These are phyloP conservation scores for Dione vanillae DNA, from an alignment of 2,888 invertebrate species.

Conservation along the genomic window DNA sequence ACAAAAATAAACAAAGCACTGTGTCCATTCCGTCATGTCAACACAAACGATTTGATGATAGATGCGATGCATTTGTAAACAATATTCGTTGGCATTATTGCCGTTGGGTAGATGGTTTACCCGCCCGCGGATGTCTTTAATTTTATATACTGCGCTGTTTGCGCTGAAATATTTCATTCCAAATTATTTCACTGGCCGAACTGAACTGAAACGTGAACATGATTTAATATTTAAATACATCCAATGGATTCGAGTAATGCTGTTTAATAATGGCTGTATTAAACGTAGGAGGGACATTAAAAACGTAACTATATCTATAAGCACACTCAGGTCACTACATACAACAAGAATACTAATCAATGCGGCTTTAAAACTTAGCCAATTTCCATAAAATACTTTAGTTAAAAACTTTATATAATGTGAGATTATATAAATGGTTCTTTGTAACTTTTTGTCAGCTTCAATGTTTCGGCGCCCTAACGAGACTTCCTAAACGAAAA, in stretches of 20 bases:
- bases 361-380: neutral
- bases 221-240: constrained; percentile 24
- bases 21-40: constrained; percentile 59
- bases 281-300: constrained; percentile 11
- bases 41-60: constrained; percentile 69
- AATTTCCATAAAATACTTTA: constrained; percentile 28
- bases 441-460: constrained; percentile 45
- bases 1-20: constrained; percentile 45
- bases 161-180: constrained; percentile 44
- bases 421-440: constrained; percentile 44
- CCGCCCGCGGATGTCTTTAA: constrained; percentile 67
- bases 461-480: constrained; percentile 47
- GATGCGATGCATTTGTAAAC: constrained; percentile 72
- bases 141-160: constrained; percentile 67
- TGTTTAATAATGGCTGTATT: constrained; percentile 7
- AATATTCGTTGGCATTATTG: constrained; percentile 61
- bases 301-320: neutral
- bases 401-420: constrained; percentile 41
- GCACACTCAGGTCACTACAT: neutral
- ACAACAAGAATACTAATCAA: constrained; percentile 16
- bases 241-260: constrained; percentile 15
- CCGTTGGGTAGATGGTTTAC: constrained; percentile 53
- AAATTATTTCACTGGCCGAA: constrained; percentile 22
- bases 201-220: constrained; percentile 20
- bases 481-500: constrained; percentile 66